Evolutionary conservation across 1,140 invertebrate genomes (phyloP).

Genomic region (Heliothis virescens): DNA sequence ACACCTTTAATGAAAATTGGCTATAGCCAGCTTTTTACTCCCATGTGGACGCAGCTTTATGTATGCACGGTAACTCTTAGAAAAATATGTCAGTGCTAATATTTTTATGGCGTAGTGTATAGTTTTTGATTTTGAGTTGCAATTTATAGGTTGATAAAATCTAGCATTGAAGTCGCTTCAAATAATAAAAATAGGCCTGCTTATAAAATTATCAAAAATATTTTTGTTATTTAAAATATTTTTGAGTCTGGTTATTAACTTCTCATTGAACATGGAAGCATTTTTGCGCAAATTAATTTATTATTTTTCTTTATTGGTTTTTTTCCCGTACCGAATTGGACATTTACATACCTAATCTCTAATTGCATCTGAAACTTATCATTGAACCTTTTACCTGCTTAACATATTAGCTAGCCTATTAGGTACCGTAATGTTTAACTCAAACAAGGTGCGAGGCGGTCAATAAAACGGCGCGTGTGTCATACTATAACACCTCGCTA

Average conservation of each 20-base stretch:
- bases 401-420: not conserved
- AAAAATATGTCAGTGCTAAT: constrained; percentile 5
- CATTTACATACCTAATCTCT: too few relatives aligned
- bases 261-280: too few relatives aligned
- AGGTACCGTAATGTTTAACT: not conserved
- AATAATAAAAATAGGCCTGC: too few relatives aligned
- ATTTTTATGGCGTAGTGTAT: not conserved
- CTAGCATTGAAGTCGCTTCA: too few relatives aligned
- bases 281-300: too few relatives aligned
- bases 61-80: not conserved
- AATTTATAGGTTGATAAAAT: too few relatives aligned
- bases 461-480: not conserved
- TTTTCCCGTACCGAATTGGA: too few relatives aligned
- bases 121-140: not conserved
- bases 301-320: too few relatives aligned
- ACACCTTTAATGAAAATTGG: constrained; percentile 47
- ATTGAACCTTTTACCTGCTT: not conserved
- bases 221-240: too few relatives aligned
- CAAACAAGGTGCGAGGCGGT: constrained; percentile 17
- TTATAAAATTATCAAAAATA: too few relatives aligned
- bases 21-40: constrained; percentile 25
- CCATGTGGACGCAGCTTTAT: constrained; percentile 29
- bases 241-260: too few relatives aligned
- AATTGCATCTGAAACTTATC: too few relatives aligned
- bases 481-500: not conserved